phyloP scores from a whole-genome alignment of 2,113 vertebrate genomes.

The Ammospiza caudacuta region DNA sequence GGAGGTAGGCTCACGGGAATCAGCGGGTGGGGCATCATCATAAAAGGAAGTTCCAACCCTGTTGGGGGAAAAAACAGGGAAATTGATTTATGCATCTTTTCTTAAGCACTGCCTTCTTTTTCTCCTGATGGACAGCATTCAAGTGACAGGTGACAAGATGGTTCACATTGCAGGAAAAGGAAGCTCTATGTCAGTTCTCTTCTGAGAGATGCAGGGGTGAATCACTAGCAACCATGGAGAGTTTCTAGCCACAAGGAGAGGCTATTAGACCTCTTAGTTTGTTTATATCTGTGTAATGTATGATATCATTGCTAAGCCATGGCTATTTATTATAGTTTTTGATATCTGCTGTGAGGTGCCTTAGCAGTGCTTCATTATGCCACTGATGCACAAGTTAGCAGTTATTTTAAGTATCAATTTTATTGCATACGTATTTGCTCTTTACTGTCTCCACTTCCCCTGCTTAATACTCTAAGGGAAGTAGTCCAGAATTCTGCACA shows the following conservation, averaged over 20 bases:
- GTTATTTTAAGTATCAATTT: conserved; percentile 26
- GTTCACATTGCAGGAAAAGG: not conserved
- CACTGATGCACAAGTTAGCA: conserved; percentile 8
- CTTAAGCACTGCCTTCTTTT: not conserved
- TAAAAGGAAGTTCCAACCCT: conserved; percentile 99
- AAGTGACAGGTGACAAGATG: conserved; percentile 9
- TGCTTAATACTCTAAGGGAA: conserved; percentile 7
- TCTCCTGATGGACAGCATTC: not conserved
- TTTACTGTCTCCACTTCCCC: not conserved
- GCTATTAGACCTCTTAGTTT: conserved; percentile 8
- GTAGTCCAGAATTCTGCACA: not conserved
- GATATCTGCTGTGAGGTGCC: not conserved
- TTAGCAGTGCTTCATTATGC: not conserved
- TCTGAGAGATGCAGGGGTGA: not conserved
- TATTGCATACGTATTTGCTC: not conserved
- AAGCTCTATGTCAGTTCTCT: not conserved
- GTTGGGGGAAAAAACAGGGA: not conserved
- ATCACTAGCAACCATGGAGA: not conserved
- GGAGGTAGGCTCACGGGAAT: conserved; percentile 99
- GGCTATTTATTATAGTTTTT: not conserved
- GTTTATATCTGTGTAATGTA: not conserved
- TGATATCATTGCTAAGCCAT: not conserved
- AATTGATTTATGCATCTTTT: not conserved
- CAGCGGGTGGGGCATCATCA: conserved; percentile 99
- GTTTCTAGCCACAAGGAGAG: conserved; percentile 8